Evolutionary conservation across 2,113 vertebrate genomes (phyloP).

Genomic region (Machaerirhynchus nigripectus): DNA sequence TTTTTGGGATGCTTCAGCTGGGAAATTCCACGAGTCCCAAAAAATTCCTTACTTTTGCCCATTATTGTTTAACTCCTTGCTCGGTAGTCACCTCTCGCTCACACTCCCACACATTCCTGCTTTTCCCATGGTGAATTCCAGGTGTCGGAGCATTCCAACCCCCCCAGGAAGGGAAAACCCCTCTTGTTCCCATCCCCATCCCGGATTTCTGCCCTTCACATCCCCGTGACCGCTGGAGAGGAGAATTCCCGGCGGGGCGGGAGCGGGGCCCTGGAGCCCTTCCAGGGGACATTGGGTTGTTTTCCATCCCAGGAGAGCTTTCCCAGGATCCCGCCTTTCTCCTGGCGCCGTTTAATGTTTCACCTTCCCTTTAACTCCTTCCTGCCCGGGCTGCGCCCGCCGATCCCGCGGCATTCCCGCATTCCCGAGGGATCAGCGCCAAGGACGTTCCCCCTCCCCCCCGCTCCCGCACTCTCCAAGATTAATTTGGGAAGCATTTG

Average conservation of each 20-base stretch:
- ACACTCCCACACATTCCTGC: fast-evolving
- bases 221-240: background rate
- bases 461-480: background rate
- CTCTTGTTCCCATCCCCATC: background rate
- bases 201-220: fast-evolving
- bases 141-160: fast-evolving
- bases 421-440: background rate
- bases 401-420: background rate
- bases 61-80: background rate
- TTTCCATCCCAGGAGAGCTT: background rate
- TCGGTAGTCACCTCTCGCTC: background rate
- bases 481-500: conserved; percentile 22
- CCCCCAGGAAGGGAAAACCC: background rate
- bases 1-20: background rate
- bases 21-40: background rate
- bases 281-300: background rate
- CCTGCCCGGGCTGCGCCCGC: background rate
- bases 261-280: background rate
- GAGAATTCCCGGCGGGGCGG: background rate
- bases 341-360: background rate
- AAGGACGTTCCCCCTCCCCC: background rate
- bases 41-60: fast-evolving
- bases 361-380: background rate
- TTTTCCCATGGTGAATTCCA: background rate
- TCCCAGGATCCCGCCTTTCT: background rate